These are phyloP conservation scores for Torymus texanus DNA, from an alignment of 2,888 invertebrate species.

Conservation along the genomic window DNA sequence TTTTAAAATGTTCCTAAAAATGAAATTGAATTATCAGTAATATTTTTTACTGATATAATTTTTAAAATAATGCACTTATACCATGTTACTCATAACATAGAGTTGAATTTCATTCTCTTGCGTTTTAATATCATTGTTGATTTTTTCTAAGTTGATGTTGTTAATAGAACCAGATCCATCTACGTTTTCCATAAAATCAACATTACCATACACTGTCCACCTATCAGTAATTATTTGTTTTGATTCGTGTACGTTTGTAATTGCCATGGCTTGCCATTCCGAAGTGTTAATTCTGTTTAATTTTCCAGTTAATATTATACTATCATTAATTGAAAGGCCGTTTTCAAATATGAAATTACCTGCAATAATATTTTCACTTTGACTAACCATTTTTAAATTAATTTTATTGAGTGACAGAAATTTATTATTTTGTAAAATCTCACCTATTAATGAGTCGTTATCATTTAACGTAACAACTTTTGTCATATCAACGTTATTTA, in stretches of 20 bases:
- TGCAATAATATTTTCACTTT: conserved; percentile 37
- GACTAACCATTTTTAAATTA: too few species aligned
- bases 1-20: conserved; percentile 24
- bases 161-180: conserved; percentile 35
- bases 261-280: conserved; percentile 61
- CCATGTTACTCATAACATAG: conserved; percentile 23
- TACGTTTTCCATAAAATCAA: conserved; percentile 70
- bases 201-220: conserved; percentile 75
- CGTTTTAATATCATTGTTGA: conserved; percentile 8
- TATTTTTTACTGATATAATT: background rate
- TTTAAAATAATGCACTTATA: background rate
- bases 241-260: conserved; percentile 56
- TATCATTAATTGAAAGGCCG: conserved; percentile 59
- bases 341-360: conserved; percentile 64
- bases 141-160: background rate
- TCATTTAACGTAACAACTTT: conserved; percentile 58
- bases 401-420: too few species aligned
- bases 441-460: conserved; percentile 62
- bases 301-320: conserved; percentile 56
- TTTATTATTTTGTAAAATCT: background rate
- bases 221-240: conserved; percentile 75
- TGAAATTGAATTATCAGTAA: too few species aligned
- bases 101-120: background rate
- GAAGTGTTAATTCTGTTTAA: conserved; percentile 61
- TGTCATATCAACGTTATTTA: conserved; percentile 62